These are phyloP conservation scores for Embidobia sp. DNA, from an alignment of 2,888 invertebrate genomes.

Conservation along the genomic window DNA sequence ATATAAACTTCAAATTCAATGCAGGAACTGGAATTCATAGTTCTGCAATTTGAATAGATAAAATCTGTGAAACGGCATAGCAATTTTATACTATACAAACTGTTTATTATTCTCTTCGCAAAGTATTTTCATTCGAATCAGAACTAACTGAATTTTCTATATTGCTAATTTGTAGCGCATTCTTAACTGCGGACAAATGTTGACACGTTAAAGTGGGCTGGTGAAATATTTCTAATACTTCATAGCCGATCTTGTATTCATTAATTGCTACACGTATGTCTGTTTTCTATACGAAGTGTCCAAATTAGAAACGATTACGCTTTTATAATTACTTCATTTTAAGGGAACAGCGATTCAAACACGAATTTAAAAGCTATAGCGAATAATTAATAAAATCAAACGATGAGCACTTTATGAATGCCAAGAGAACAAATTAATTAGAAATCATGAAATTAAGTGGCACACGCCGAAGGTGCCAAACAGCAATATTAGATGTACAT, in stretches of 20 bases:
- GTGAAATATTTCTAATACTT: constrained; percentile 7
- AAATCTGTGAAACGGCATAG: not conserved
- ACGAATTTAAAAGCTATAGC: constrained; percentile 22
- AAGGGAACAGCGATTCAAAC: constrained; percentile 21
- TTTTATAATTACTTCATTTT: constrained; percentile 33
- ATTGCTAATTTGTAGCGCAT: not conserved
- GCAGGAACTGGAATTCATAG: not conserved
- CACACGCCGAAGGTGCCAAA: constrained; percentile 76
- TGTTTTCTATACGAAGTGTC: constrained; percentile 31
- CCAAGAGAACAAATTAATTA: constrained; percentile 35
- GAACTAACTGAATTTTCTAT: not conserved
- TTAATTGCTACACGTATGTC: constrained; percentile 18
- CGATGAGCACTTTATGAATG: constrained; percentile 28
- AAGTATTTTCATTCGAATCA: not conserved
- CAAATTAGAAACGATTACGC: constrained; percentile 39
- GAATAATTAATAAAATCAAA: constrained; percentile 13
- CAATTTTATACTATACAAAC: not conserved
- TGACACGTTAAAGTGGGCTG: not conserved
- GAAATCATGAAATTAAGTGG: constrained; percentile 65
- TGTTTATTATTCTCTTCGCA: not conserved
- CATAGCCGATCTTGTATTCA: not conserved
- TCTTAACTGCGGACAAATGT: not conserved
- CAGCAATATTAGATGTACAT: constrained; percentile 81
- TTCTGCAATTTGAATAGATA: constrained; percentile 1
- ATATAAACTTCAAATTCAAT: not conserved